These are phyloP conservation scores for Pantherophis guttatus DNA, from an alignment of 2,113 vertebrate genomes.

Conservation along the genomic window DNA sequence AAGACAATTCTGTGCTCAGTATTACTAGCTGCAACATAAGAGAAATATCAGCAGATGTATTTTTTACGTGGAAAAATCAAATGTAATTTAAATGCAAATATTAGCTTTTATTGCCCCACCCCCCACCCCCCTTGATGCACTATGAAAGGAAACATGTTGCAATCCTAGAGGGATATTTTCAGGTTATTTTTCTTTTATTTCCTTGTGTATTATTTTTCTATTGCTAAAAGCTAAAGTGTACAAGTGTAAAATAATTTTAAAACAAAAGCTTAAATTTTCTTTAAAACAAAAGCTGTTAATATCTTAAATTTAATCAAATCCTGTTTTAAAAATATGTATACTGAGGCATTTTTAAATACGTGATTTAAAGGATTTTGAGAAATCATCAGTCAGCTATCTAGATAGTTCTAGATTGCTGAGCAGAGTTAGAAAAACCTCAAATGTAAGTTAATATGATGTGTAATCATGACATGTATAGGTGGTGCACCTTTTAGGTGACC, in stretches of 20 bases:
- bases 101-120: slow-evolving; percentile 49
- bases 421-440: background rate
- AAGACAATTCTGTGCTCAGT: slow-evolving; percentile 51
- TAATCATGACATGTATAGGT: background rate
- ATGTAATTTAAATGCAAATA: slow-evolving; percentile 70
- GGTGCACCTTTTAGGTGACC: background rate
- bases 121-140: slow-evolving; percentile 56
- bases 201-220: background rate
- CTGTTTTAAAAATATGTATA: background rate
- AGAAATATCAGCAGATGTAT: slow-evolving; percentile 65
- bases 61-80: slow-evolving; percentile 66
- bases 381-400: background rate
- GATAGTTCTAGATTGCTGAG: background rate
- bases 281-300: background rate
- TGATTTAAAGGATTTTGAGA: background rate
- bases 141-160: slow-evolving; percentile 58
- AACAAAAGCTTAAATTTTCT: background rate
- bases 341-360: background rate
- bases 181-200: background rate
- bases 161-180: slow-evolving; percentile 29
- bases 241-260: background rate
- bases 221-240: background rate
- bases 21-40: slow-evolving; percentile 68
- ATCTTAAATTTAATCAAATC: background rate
- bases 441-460: background rate